These are phyloP conservation scores for Ophioderma brevispina DNA, from an alignment of 35 echinoderm and acorn worm genomes.

Conservation along the genomic window DNA sequence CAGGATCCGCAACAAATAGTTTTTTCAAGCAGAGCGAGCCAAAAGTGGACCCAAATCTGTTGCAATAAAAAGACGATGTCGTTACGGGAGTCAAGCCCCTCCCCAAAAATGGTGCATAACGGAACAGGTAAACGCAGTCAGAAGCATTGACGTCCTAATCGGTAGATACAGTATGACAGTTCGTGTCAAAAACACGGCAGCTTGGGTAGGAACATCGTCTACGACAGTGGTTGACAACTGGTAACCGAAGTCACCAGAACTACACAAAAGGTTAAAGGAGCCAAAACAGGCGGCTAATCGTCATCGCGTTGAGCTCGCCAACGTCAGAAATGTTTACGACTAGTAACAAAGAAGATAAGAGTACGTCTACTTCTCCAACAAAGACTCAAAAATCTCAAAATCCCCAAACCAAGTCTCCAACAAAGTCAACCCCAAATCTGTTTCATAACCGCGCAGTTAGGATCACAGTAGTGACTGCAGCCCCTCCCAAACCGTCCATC, in stretches of 20 bases:
- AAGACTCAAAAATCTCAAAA: too few relatives aligned
- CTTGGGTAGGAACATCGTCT: constrained; percentile 18
- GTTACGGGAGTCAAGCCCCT: background rate
- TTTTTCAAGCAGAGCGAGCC: background rate
- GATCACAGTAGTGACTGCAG: too few relatives aligned
- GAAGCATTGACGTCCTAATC: background rate
- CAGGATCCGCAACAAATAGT: background rate
- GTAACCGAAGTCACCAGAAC: background rate
- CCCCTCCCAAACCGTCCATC: too few relatives aligned
- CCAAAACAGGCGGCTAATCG: constrained; percentile 2
- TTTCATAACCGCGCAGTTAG: too few relatives aligned
- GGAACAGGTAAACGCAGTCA: constrained; percentile 3
- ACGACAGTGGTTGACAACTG: background rate
- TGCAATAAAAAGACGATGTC: constrained; percentile 4
- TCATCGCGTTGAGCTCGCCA: constrained; percentile 16
- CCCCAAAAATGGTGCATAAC: background rate
- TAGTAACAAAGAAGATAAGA: background rate
- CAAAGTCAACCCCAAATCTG: too few relatives aligned
- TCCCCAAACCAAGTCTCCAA: background rate
- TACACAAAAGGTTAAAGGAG: background rate
- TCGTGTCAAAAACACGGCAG: background rate
- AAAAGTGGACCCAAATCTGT: background rate
- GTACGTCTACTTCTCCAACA: background rate
- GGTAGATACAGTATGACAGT: too few relatives aligned
- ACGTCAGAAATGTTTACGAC: background rate